Percentiles rank a stretch among this genome's conserved stretches.
Evolutionary conservation across 2,113 vertebrate genomes (phyloP).

Genomic region (Todiramphus chloris): DNA sequence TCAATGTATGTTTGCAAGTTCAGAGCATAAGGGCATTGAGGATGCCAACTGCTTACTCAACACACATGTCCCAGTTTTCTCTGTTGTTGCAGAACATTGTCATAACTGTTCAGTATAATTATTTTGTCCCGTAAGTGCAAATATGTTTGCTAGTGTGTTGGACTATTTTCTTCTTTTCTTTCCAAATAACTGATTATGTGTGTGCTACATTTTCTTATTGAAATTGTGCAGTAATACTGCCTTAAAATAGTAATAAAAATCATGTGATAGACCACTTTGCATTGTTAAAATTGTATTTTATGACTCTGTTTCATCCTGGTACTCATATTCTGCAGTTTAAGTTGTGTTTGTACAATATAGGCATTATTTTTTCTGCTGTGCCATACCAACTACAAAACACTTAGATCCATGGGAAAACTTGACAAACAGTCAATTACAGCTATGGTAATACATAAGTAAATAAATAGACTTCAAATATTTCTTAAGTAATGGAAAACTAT

Average conservation of each 20-base stretch:
- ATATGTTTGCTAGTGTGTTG: not conserved
- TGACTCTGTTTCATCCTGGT: not conserved
- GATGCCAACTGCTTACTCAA: not conserved
- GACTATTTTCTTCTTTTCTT: not conserved
- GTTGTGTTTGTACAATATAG: not conserved
- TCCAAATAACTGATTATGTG: not conserved
- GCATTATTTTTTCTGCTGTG: not conserved
- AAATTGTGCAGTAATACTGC: not conserved
- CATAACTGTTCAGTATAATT: not conserved
- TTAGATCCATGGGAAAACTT: not conserved
- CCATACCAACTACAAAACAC: not conserved
- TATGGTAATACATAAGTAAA: not conserved
- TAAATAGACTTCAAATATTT: not conserved
- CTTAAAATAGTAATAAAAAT: not conserved
- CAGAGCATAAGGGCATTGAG: not conserved
- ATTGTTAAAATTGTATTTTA: not conserved
- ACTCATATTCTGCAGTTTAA: not conserved
- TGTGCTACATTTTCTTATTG: not conserved
- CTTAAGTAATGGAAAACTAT: not conserved
- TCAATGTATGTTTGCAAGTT: not conserved
- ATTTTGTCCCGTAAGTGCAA: not conserved
- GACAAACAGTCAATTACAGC: not conserved
- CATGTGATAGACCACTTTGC: not conserved
- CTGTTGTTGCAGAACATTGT: not conserved
- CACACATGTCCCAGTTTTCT: not conserved